Conservation (phyloP, 2,888 invertebrate genomes). For the Eutolmus rufibarbis region DNA sequence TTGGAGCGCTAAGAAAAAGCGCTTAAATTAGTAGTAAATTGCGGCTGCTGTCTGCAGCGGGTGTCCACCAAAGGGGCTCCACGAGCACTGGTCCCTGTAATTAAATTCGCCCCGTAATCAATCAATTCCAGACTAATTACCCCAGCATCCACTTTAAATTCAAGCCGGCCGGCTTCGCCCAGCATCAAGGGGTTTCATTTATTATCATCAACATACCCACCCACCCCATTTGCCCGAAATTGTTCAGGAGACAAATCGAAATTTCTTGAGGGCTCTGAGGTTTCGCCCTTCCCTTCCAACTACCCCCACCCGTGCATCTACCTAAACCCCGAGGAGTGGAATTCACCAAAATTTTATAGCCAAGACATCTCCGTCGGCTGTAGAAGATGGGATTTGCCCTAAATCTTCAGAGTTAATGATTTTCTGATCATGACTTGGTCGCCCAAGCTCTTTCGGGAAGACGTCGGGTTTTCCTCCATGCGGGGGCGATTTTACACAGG, state of each 20-base stretch:
- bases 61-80: not conserved
- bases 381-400: slow-evolving; percentile 41
- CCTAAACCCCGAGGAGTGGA: not conserved
- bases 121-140: slow-evolving; percentile 46
- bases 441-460: not conserved
- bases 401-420: slow-evolving; percentile 47
- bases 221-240: slow-evolving; percentile 21
- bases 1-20: not conserved
- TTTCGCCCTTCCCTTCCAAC: slow-evolving; percentile 7
- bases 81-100: slow-evolving; percentile 18
- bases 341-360: slow-evolving; percentile 36
- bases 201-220: slow-evolving; percentile 45
- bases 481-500: not conserved
- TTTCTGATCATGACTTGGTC: slow-evolving; percentile 45
- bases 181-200: slow-evolving; percentile 42
- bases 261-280: slow-evolving; percentile 43
- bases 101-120: slow-evolving; percentile 44
- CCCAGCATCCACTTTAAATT: slow-evolving; percentile 42
- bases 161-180: slow-evolving; percentile 30
- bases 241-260: slow-evolving; percentile 42
- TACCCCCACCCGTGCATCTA: not conserved
- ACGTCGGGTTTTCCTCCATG: not conserved
- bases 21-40: not conserved
- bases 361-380: slow-evolving; percentile 8
- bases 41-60: not conserved